These are phyloP conservation scores for Nebria salina DNA, from an alignment of 2,888 invertebrate genomes.

Conservation along the genomic window DNA sequence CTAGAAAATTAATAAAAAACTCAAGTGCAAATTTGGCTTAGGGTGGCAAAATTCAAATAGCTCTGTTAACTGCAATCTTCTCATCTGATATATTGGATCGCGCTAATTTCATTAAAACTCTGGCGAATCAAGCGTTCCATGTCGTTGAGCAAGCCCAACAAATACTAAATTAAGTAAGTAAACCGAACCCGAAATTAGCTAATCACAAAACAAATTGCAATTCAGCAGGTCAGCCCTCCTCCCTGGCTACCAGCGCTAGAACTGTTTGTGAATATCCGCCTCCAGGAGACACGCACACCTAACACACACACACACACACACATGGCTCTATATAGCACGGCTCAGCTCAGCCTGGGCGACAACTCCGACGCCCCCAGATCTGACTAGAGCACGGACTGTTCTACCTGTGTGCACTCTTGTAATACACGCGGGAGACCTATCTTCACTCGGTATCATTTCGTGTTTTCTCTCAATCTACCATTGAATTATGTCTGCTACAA, in stretches of 20 bases:
- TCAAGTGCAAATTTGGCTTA: not conserved
- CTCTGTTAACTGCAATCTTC: not conserved
- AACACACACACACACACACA: not conserved
- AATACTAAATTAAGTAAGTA: slow-evolving; percentile 39
- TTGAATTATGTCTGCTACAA: slow-evolving; percentile 37
- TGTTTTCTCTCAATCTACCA: slow-evolving; percentile 33
- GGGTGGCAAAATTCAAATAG: not conserved
- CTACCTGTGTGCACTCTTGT: slow-evolving; percentile 10
- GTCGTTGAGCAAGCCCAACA: slow-evolving; percentile 32
- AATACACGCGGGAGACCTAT: slow-evolving; percentile 30
- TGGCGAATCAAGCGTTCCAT: slow-evolving; percentile 25
- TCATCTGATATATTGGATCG: not conserved
- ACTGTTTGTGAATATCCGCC: not conserved
- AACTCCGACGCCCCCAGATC: not conserved
- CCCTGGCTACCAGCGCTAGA: too few relatives aligned
- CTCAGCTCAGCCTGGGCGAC: not conserved
- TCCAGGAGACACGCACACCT: not conserved
- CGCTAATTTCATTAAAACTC: slow-evolving; percentile 24
- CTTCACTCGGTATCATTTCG: slow-evolving; percentile 25
- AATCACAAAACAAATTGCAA: slow-evolving; percentile 40
- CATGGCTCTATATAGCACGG: not conserved
- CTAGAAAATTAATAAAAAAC: not conserved
- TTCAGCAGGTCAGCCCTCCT: slow-evolving; percentile 30
- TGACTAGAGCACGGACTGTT: not conserved
- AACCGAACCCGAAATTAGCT: slow-evolving; percentile 36